phyloP scores from a whole-genome alignment of 2,888 invertebrate species.

The Odontomyia ornata region DNA sequence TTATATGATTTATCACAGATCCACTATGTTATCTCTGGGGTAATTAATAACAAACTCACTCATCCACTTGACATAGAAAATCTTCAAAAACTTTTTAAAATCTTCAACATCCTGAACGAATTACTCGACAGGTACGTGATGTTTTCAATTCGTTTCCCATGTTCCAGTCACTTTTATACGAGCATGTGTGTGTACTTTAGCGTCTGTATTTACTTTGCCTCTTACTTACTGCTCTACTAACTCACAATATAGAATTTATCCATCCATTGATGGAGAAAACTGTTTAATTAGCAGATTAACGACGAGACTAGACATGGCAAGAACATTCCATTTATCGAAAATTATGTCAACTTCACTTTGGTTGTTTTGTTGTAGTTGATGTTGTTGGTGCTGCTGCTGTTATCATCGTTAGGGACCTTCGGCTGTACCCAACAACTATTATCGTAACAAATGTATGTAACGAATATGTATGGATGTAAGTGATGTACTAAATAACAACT shows the following conservation, averaged over 20 bases:
- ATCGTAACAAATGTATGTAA: neutral
- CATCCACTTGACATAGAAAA: neutral
- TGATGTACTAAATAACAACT: neutral
- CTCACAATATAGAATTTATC: slow-evolving; percentile 18
- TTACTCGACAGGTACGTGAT: neutral
- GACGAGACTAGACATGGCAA: slow-evolving; percentile 30
- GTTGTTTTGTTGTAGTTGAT: no score
- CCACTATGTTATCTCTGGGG: no score
- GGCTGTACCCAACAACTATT: neutral
- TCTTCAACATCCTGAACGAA: neutral
- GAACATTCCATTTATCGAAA: slow-evolving; percentile 37
- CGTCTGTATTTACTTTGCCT: neutral
- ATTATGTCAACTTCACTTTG: slow-evolving; percentile 25
- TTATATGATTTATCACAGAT: no score
- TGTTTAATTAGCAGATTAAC: slow-evolving; percentile 42
- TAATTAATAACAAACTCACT: no score
- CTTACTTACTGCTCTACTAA: neutral
- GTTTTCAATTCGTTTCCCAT: neutral
- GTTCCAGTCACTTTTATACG: neutral
- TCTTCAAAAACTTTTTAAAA: neutral
- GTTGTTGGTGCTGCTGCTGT: neutral
- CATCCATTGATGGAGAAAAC: slow-evolving; percentile 34
- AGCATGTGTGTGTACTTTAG: no score
- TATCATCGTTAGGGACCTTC: neutral
- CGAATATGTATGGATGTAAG: no score